A percentile compares a stretch with the other conserved stretches of the same genome.
phyloP scores from a whole-genome alignment of 92 coral and sea anemone genomes.

The Nematostella vectensis region DNA sequence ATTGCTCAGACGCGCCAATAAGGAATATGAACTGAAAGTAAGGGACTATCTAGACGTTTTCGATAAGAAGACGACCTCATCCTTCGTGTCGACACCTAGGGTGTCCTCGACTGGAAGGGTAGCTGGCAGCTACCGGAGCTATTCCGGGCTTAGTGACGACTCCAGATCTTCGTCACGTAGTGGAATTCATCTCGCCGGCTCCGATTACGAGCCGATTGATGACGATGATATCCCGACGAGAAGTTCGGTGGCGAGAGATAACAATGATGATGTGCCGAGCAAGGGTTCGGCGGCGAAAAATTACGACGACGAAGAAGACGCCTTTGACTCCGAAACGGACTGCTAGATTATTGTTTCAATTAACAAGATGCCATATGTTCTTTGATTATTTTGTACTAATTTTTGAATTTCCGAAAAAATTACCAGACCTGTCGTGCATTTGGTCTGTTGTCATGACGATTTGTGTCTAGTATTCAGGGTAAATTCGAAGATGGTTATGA shows the following conservation, averaged over 20 bases:
- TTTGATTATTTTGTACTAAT: background rate
- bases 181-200: background rate
- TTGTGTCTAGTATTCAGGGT: too few relatives aligned
- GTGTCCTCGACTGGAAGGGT: background rate
- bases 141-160: background rate
- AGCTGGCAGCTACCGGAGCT: background rate
- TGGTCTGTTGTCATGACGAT: too few relatives aligned
- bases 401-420: too few relatives aligned
- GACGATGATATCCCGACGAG: constrained; percentile 15
- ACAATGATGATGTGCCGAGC: constrained; percentile 8
- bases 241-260: background rate
- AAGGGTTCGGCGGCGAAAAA: constrained; percentile 10
- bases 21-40: constrained; percentile 19
- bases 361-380: constrained; percentile 5
- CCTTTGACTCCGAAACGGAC: background rate
- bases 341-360: too few relatives aligned
- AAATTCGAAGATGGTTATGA: too few relatives aligned
- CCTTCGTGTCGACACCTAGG: background rate
- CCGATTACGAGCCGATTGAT: constrained; percentile 7
- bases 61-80: background rate
- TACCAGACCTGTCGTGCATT: too few relatives aligned
- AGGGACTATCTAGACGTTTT: constrained; percentile 22
- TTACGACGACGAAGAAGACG: constrained; percentile 17
- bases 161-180: constrained; percentile 25
- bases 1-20: constrained; percentile 24